phyloP scores from a whole-genome alignment of 2,113 vertebrate genomes.

The Gymnogyps californianus region DNA sequence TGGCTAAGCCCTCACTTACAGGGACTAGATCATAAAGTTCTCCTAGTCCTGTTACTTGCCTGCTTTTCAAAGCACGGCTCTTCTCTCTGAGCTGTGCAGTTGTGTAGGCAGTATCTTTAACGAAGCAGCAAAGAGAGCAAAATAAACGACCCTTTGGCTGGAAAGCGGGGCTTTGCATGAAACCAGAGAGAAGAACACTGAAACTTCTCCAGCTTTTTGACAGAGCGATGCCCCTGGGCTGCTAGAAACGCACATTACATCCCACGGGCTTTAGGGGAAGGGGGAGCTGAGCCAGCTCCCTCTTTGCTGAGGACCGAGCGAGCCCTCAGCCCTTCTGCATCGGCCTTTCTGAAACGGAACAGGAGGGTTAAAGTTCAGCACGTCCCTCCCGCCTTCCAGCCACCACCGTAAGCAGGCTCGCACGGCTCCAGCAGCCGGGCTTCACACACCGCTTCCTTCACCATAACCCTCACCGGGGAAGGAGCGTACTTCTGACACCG shows the following conservation, averaged over 20 bases:
- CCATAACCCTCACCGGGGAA: background rate
- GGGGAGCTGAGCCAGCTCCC: no score
- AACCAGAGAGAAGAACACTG: no score
- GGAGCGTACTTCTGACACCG: background rate
- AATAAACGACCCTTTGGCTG: background rate
- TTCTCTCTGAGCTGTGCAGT: background rate
- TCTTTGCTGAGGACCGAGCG: background rate
- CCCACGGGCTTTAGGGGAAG: fast-evolving
- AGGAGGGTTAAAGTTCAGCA: no score
- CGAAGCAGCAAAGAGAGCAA: background rate
- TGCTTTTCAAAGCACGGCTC: background rate
- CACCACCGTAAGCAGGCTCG: no score
- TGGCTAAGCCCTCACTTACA: background rate
- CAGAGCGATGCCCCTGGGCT: background rate
- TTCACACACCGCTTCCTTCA: background rate
- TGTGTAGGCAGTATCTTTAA: fast-evolving
- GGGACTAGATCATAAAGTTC: background rate
- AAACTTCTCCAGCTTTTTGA: background rate
- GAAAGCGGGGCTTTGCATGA: no score
- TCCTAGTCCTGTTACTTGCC: background rate
- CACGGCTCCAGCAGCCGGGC: no score
- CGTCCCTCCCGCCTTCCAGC: no score
- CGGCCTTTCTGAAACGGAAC: no score
- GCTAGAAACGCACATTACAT: fast-evolving
- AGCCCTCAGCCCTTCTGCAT: no score